phyloP scores from a whole-genome alignment of 2,113 vertebrate genomes.

The Paramisgurnus dabryanus region DNA sequence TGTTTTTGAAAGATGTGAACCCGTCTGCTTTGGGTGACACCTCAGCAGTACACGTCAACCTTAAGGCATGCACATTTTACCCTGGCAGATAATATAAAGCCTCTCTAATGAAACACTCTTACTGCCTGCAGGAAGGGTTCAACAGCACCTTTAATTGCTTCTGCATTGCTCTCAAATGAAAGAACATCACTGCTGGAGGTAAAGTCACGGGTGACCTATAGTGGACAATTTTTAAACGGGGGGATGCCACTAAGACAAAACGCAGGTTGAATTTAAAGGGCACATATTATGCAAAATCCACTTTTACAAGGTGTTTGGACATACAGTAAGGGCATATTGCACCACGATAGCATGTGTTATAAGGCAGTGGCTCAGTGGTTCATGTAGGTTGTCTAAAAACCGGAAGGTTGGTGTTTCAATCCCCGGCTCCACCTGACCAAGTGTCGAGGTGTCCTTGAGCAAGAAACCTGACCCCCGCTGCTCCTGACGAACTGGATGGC shows the following conservation, averaged over 20 bases:
- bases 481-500: too few relatives aligned
- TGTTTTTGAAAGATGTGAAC: slow-evolving; percentile 13
- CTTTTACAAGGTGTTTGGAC: too few relatives aligned
- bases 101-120: slow-evolving; percentile 24
- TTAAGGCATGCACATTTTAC: slow-evolving; percentile 13
- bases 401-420: too few relatives aligned
- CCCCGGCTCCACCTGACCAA: too few relatives aligned
- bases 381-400: too few relatives aligned
- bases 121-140: not conserved
- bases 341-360: too few relatives aligned
- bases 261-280: not conserved
- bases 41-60: not conserved
- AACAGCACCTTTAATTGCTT: not conserved
- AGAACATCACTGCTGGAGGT: not conserved
- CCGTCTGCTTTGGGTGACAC: not conserved
- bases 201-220: not conserved
- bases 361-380: too few relatives aligned
- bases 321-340: too few relatives aligned
- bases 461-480: too few relatives aligned
- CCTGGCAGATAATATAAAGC: not conserved
- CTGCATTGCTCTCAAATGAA: slow-evolving; percentile 1
- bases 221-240: not conserved
- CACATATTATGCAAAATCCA: too few relatives aligned
- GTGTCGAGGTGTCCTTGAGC: too few relatives aligned
- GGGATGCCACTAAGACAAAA: too few relatives aligned